Conservation (phyloP, 2,888 invertebrate species). For the Rapana venosa region DNA sequence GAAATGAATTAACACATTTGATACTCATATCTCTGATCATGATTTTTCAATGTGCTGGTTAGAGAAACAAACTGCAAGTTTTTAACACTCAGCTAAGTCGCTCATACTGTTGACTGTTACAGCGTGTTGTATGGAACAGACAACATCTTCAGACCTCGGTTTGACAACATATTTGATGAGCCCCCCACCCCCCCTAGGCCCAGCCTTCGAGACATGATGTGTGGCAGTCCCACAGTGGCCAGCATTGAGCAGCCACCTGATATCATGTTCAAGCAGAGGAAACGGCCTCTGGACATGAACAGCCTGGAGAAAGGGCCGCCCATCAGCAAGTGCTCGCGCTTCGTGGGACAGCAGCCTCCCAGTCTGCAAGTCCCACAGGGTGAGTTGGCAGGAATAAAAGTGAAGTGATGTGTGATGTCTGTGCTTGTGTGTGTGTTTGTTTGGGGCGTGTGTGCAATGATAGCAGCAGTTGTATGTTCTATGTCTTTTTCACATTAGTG, state of each 20-base stretch:
- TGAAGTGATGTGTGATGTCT: neutral
- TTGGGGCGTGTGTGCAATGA: neutral
- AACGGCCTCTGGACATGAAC: slow-evolving; percentile 70
- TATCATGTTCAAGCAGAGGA: slow-evolving; percentile 63
- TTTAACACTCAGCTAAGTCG: no score
- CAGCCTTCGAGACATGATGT: slow-evolving; percentile 63
- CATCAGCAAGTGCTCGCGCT: slow-evolving; percentile 43
- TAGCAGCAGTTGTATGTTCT: neutral
- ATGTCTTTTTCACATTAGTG: no score
- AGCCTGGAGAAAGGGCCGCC: slow-evolving; percentile 74
- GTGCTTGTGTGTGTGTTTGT: neutral
- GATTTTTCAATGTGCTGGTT: no score
- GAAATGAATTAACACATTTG: no score
- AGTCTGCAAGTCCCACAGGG: neutral
- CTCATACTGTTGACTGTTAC: no score
- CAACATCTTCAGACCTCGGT: slow-evolving; percentile 61
- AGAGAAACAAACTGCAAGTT: no score
- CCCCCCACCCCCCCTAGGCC: slow-evolving; percentile 57
- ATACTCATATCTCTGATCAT: no score
- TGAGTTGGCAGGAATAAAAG: neutral
- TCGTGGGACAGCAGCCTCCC: neutral
- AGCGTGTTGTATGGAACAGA: slow-evolving; percentile 55
- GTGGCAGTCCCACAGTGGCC: slow-evolving; percentile 64
- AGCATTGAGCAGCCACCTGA: slow-evolving; percentile 65
- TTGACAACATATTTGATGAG: slow-evolving; percentile 60